These are phyloP conservation scores for Echinops telfairi DNA, from an alignment of 2,113 vertebrate species.

Conservation along the genomic window DNA sequence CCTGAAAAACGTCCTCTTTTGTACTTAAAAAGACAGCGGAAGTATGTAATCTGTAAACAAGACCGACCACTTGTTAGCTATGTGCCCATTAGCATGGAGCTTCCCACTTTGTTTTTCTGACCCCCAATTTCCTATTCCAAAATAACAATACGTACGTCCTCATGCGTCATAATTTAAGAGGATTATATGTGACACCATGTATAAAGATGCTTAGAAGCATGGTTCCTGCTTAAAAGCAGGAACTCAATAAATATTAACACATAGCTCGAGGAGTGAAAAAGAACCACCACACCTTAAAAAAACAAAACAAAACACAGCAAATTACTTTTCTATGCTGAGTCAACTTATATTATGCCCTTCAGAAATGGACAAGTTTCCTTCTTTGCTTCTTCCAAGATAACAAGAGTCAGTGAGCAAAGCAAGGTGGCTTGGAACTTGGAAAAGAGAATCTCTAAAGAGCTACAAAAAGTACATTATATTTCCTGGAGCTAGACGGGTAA, in stretches of 20 bases:
- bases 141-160: background rate
- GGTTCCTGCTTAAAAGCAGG: background rate
- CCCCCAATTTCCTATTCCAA: conserved; percentile 19
- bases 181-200: background rate
- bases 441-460: conserved; percentile 29
- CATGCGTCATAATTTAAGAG: background rate
- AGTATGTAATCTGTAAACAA: conserved; percentile 32
- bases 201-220: background rate
- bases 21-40: background rate
- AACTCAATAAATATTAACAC: conserved; percentile 42
- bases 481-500: background rate
- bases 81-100: background rate
- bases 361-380: conserved; percentile 46
- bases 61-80: background rate
- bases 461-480: background rate
- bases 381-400: conserved; percentile 34
- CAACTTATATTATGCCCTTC: conserved; percentile 26
- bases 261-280: conserved; percentile 34
- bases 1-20: conserved; percentile 28
- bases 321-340: conserved; percentile 45
- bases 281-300: background rate
- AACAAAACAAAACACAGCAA: no score
- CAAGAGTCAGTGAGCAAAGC: conserved; percentile 41
- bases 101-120: background rate
- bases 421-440: background rate